Evolutionary conservation across 1,140 invertebrate genomes (phyloP).

Genomic region (Acromyrmex heyeri): DNA sequence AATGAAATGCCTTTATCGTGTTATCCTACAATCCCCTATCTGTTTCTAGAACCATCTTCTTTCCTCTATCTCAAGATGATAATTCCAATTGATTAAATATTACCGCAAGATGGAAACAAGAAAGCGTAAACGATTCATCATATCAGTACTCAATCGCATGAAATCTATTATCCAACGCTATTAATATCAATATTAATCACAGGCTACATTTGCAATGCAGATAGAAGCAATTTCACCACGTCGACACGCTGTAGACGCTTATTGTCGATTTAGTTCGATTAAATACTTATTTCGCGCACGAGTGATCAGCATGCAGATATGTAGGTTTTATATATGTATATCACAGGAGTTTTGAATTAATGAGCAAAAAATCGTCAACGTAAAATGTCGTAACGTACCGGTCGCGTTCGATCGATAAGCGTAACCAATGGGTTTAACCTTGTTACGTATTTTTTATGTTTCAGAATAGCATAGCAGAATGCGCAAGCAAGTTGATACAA

Average conservation of each 20-base stretch:
- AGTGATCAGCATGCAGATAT: background rate
- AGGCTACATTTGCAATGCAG: background rate
- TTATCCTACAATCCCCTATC: too few species aligned
- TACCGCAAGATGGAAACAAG: background rate
- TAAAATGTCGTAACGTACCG: background rate
- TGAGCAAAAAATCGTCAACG: background rate
- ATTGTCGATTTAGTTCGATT: background rate
- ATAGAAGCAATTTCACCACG: background rate
- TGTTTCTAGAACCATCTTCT: too few species aligned
- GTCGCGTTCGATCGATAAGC: constrained; percentile 1
- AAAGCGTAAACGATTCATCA: background rate
- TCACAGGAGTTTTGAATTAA: background rate
- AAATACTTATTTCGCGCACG: background rate
- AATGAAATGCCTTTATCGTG: too few species aligned
- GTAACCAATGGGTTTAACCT: background rate
- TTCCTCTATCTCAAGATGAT: constrained; percentile 39
- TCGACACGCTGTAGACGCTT: background rate
- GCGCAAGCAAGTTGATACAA: background rate
- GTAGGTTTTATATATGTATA: background rate
- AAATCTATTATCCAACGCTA: background rate
- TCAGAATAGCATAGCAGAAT: background rate
- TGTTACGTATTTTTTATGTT: constrained; percentile 15
- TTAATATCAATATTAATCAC: constrained; percentile 9
- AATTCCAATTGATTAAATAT: constrained; percentile 57
- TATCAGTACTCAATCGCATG: background rate